Evolutionary conservation across 2,113 vertebrate species (phyloP).

Genomic region (Mus spicilegus): DNA sequence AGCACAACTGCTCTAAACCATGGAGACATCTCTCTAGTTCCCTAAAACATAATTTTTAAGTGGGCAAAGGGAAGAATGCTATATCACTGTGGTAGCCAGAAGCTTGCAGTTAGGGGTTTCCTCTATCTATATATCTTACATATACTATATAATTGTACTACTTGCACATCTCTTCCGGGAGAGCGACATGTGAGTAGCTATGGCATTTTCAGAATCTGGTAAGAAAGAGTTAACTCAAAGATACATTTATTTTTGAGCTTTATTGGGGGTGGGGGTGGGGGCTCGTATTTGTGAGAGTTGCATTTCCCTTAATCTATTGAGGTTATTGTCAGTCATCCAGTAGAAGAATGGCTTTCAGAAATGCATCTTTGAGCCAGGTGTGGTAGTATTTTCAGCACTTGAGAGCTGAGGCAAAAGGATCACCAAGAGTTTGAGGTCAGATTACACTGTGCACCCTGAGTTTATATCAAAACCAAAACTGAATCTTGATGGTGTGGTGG

Average conservation of each 20-base stretch:
- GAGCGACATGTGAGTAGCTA: accelerated
- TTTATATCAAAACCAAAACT: neutral
- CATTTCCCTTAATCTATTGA: neutral
- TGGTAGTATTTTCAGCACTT: neutral
- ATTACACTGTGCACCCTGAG: neutral
- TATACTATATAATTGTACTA: no score
- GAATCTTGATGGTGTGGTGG: neutral
- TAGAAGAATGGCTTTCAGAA: conserved; percentile 8
- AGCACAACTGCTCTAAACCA: neutral
- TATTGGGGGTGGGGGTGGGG: neutral
- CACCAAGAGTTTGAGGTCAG: neutral
- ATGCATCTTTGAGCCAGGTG: neutral
- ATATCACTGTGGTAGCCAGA: neutral
- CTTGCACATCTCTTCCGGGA: neutral
- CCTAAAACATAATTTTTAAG: conserved; percentile 33
- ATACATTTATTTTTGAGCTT: neutral
- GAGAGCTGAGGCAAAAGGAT: neutral
- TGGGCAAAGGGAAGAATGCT: neutral
- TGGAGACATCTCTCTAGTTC: neutral
- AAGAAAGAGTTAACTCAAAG: neutral
- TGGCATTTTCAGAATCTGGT: neutral
- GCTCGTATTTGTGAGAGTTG: neutral
- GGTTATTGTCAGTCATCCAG: neutral
- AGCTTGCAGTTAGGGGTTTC: neutral
- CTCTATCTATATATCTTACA: neutral